These are phyloP conservation scores for Melangyna quadrimaculata DNA, from an alignment of 2,888 invertebrate genomes.

Conservation along the genomic window DNA sequence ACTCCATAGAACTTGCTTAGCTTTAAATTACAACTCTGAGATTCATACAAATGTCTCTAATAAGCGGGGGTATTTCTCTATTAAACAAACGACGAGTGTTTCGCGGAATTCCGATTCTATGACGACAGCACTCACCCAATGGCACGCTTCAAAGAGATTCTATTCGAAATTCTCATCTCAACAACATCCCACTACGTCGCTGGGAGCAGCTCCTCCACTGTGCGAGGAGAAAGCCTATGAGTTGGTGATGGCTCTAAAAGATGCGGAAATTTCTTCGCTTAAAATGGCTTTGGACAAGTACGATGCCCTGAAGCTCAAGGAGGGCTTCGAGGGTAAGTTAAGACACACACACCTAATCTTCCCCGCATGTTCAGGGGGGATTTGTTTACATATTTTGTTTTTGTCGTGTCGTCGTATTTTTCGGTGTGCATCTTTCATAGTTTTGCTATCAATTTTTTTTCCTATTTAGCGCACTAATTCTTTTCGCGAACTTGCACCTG, in stretches of 20 bases:
- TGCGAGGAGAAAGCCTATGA: constrained; percentile 89
- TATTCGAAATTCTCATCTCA: constrained; percentile 74
- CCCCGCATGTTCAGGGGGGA: neutral
- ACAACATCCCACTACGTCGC: constrained; percentile 48
- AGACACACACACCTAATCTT: neutral
- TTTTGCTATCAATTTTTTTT: neutral
- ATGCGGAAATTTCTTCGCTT: constrained; percentile 87
- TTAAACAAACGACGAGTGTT: constrained; percentile 20
- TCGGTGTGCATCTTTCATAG: neutral
- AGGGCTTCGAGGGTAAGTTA: constrained; percentile 89
- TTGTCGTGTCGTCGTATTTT: constrained; percentile 18
- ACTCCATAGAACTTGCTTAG: constrained; percentile 46
- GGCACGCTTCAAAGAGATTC: constrained; percentile 29
- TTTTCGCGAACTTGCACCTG: neutral
- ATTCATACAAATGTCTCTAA: constrained; percentile 1
- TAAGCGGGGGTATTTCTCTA: neutral
- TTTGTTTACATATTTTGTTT: constrained; percentile 26
- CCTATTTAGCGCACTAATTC: neutral
- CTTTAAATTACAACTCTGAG: constrained; percentile 7
- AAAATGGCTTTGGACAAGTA: constrained; percentile 87
- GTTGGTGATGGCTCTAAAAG: constrained; percentile 86
- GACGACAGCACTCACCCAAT: constrained; percentile 7
- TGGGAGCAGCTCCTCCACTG: constrained; percentile 78
- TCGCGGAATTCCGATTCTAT: constrained; percentile 20
- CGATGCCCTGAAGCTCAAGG: constrained; percentile 88